A percentile compares a stretch with the other conserved stretches of the same genome.
These are phyloP conservation scores for Augochlorella aurata DNA, from an alignment of 2,888 invertebrate genomes.

Conservation along the genomic window DNA sequence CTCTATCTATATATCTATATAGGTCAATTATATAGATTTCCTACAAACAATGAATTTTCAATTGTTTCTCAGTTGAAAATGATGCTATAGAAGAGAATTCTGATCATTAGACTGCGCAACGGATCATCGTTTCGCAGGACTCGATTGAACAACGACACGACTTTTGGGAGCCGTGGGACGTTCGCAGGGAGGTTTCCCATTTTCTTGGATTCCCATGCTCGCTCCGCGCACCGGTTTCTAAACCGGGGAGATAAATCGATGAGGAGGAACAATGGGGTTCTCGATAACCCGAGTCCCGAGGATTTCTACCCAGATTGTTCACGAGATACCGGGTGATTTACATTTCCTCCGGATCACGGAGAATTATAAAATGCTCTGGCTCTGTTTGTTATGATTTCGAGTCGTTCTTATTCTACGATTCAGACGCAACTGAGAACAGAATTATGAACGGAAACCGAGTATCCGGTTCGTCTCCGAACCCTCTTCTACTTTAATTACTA, in stretches of 20 bases:
- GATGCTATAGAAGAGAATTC: too few species aligned
- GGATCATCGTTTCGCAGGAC: background rate
- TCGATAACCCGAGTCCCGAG: slow-evolving; percentile 3
- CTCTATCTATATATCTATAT: too few species aligned
- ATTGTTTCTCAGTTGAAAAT: too few species aligned
- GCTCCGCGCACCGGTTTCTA: background rate
- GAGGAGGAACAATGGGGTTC: slow-evolving; percentile 7
- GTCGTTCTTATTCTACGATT: background rate
- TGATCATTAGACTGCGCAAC: too few species aligned
- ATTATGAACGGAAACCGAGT: slow-evolving; percentile 2
- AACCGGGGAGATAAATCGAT: slow-evolving; percentile 12
- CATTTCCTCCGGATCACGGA: slow-evolving; percentile 11
- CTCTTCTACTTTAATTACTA: background rate
- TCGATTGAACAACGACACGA: background rate
- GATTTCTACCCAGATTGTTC: slow-evolving; percentile 9
- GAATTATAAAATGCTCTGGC: slow-evolving; percentile 1
- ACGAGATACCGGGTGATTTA: slow-evolving; percentile 3
- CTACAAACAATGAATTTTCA: too few species aligned
- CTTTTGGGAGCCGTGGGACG: slow-evolving; percentile 7
- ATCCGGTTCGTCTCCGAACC: background rate
- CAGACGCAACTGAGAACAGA: background rate
- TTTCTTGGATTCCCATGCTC: slow-evolving; percentile 14
- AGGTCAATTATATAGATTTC: too few species aligned
- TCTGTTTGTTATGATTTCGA: slow-evolving; percentile 12
- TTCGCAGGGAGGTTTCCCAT: slow-evolving; percentile 5